Evolutionary conservation across 2,888 invertebrate genomes (phyloP), one percentile per base, ranked within the genome.

Genomic region (Erynnis tages): DNA sequence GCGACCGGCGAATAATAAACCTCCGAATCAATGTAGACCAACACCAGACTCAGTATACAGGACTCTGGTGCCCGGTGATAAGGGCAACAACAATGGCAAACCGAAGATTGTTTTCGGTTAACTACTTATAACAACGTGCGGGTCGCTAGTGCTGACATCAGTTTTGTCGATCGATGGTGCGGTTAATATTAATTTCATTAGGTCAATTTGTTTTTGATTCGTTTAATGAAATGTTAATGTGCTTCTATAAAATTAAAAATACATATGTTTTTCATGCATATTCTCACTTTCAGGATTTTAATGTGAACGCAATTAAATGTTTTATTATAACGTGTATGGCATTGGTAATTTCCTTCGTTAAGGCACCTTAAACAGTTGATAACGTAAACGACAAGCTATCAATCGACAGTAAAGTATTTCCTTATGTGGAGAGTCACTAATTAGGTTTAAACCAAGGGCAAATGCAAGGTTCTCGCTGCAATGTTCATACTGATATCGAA

Each of bases 111-210:
- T 65, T 54, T 55, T 57, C 57, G 61, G 65, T 61, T 74, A 73
- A 73, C 69, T 67, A n/a, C n/a, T n/a, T n/a, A 67, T 70, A 75
- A 72, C 72, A 75, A 72, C 67, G 79, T 77, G 74, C 76, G 78
- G 77, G 73, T 59, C 58, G 41, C 43, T 72, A 77, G 79, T 65
- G 84, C 62, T 62, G 79, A 23, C n/a, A 6, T 44, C 27, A 1
- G n/a, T 45, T 37, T 2, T 11, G 17, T 49, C 49, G 61, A 65
- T 68, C 66, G 60, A 67, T 65, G n/a, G n/a, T n/a, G n/a, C n/a
- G n/a, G n/a, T 17, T 10, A 8, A 35, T 17, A 17, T 35, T 10
- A 10, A 27, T 5, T n/a, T n/a, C n/a, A 27, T 1, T 8, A 2
- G 8, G 27, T 27, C n/a, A n/a, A n/a, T 3, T n/a, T 0, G 4